Conservation (phyloP, 2,113 vertebrate genomes). For the Phasianus colchicus region DNA sequence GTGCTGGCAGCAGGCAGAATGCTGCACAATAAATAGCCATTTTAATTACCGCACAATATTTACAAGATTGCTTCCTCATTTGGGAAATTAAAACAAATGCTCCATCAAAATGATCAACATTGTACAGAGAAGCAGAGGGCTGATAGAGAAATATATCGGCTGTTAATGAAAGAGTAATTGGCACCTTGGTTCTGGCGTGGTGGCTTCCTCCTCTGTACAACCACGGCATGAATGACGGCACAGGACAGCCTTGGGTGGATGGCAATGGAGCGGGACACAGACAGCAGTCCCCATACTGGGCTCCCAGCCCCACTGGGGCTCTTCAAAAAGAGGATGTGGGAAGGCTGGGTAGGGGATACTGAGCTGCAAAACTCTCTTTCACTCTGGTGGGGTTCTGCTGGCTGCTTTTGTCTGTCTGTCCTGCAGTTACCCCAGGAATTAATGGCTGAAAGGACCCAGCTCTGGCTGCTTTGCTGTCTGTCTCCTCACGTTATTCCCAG, state of each 20-base stretch:
- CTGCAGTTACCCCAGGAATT: not conserved
- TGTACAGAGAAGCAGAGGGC: not conserved
- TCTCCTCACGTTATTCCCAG: not conserved
- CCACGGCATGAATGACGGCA: rapidly evolving
- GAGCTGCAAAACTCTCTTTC: not conserved
- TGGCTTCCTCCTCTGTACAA: not conserved
- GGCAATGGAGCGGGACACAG: rapidly evolving
- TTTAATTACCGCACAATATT: conserved; percentile 70
- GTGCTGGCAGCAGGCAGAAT: conserved; percentile 13
- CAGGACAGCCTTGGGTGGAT: not conserved
- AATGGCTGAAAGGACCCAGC: not conserved
- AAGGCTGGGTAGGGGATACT: rapidly evolving
- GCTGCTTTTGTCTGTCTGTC: not conserved
- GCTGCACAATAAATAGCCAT: conserved; percentile 58
- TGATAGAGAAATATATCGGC: not conserved
- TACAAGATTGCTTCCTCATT: conserved; percentile 64
- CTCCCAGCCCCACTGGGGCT: not conserved
- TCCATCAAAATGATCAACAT: conserved; percentile 42
- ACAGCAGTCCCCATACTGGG: rapidly evolving
- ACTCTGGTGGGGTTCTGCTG: rapidly evolving
- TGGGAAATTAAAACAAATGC: conserved; percentile 71
- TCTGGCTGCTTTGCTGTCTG: not conserved
- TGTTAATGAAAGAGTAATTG: not conserved
- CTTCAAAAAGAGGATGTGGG: rapidly evolving
- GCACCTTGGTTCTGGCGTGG: not conserved